Conservation (phyloP, 2,888 invertebrate species). For the Platycnemis pennipes region DNA sequence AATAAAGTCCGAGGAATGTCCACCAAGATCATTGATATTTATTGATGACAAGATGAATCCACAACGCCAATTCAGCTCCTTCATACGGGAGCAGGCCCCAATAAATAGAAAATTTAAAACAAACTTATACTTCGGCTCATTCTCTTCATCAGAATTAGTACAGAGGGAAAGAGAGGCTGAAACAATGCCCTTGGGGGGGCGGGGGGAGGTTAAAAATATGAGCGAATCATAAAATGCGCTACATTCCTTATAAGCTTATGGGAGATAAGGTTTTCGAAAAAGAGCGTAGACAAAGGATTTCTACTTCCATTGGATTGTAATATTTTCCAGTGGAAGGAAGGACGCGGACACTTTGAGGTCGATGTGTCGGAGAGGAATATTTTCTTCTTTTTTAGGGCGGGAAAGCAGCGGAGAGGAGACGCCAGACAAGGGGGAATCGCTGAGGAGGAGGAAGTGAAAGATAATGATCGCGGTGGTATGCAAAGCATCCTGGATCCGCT, state of each 20-base stretch:
- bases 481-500: conserved; percentile 1
- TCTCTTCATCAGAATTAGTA: no score
- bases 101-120: no score
- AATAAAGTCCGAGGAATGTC: no score
- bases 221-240: background rate
- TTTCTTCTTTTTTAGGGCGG: background rate
- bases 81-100: no score
- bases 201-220: background rate
- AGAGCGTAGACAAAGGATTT: background rate
- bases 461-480: background rate
- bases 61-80: no score
- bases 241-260: background rate
- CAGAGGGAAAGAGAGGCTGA: no score
- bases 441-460: background rate
- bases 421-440: background rate
- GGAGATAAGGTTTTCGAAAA: background rate
- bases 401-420: background rate
- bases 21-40: no score
- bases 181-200: no score
- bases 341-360: background rate
- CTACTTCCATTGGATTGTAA: background rate
- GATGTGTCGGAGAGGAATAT: background rate
- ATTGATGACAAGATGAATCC: no score
- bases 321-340: background rate
- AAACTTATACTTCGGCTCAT: no score